A percentile compares a stretch with the other conserved stretches of the same genome.
phyloP scores from a whole-genome alignment of 1,140 invertebrate genomes.

The Eubasilissa regina region DNA sequence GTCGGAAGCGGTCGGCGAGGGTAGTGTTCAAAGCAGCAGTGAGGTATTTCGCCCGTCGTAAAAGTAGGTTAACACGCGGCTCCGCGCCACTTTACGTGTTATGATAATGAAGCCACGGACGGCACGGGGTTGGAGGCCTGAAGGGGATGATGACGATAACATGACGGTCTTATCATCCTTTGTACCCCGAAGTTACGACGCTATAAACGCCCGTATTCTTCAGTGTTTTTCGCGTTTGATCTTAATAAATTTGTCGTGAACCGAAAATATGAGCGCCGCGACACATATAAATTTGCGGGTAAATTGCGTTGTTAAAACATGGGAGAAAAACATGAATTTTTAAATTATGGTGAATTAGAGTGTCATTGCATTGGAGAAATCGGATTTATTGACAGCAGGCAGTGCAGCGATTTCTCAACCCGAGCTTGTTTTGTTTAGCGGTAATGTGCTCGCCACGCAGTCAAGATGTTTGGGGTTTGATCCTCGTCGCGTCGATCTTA shows the following conservation, averaged over 20 bases:
- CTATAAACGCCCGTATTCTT: slow-evolving; percentile 34
- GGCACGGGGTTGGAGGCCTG: not conserved
- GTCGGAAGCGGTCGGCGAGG: not conserved
- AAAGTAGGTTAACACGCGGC: slow-evolving; percentile 54
- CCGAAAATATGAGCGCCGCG: slow-evolving; percentile 9
- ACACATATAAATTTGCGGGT: slow-evolving; percentile 28
- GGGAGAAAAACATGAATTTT: slow-evolving; percentile 5
- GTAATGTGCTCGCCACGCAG: too few relatives aligned
- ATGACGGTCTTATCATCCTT: slow-evolving; percentile 20
- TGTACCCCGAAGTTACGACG: slow-evolving; percentile 35
- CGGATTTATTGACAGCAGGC: too few relatives aligned
- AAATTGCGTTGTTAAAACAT: not conserved
- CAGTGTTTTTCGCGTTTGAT: slow-evolving; percentile 34
- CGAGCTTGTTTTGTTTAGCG: too few relatives aligned
- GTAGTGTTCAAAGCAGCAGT: not conserved
- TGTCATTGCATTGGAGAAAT: too few relatives aligned
- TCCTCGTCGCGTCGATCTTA: too few relatives aligned
- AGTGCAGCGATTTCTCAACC: too few relatives aligned
- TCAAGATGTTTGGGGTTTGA: too few relatives aligned
- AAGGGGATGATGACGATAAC: slow-evolving; percentile 23
- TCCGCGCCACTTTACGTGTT: slow-evolving; percentile 40
- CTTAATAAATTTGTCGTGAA: slow-evolving; percentile 36
- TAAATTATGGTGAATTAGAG: too few relatives aligned
- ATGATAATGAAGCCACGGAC: slow-evolving; percentile 45
- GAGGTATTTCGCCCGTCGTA: slow-evolving; percentile 22